phyloP scores from a whole-genome alignment of 2,888 invertebrate species.

The Bimastos eiseni region DNA sequence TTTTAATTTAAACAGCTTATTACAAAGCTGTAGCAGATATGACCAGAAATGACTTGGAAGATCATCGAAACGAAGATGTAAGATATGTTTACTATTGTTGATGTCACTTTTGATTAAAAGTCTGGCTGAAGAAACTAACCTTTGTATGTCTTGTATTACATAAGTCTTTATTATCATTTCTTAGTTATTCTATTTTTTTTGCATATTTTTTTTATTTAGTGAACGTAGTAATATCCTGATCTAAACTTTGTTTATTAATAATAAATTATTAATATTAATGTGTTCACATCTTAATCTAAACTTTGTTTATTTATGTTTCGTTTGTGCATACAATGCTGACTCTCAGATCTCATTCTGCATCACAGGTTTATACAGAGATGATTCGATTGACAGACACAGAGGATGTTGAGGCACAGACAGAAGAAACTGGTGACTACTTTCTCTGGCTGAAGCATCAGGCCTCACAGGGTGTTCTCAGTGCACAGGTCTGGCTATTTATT shows the following conservation, averaged over 20 bases:
- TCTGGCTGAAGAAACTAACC: background rate
- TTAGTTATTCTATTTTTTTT: background rate
- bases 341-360: background rate
- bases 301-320: background rate
- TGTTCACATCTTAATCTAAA: background rate
- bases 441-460: constrained; percentile 60
- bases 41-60: constrained; percentile 51
- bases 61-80: constrained; percentile 53
- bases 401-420: constrained; percentile 53
- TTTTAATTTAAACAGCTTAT: constrained; percentile 47
- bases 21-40: constrained; percentile 55
- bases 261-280: too few species aligned
- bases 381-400: constrained; percentile 58
- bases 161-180: background rate
- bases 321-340: background rate
- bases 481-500: constrained; percentile 52
- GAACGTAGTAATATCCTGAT: background rate
- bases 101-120: background rate
- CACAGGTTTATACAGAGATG: constrained; percentile 56
- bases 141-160: background rate
- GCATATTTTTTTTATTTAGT: background rate
- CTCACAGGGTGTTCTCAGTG: constrained; percentile 54
- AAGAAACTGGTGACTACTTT: constrained; percentile 59
- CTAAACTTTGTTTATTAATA: background rate
- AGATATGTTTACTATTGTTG: constrained; percentile 30